Evolutionary conservation across 2,888 invertebrate genomes (phyloP), one percentile per base, ranked within the genome.

Genomic region (Nephrotoma appendiculata): DNA sequence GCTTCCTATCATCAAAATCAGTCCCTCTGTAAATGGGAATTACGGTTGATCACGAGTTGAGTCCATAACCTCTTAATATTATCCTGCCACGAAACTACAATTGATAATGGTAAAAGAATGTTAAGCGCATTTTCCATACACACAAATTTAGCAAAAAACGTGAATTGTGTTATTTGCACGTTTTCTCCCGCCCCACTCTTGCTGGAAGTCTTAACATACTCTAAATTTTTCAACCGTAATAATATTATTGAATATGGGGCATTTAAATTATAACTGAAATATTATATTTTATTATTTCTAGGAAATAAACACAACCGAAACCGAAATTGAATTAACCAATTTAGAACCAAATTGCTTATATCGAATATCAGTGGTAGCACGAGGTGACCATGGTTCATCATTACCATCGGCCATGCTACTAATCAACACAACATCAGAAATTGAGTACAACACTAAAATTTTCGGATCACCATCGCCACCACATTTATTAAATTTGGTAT

Each of bases 401-500:
- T 91, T 97, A 87, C 97, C 97, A 0, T 96, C 96, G 5, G 95
- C 96, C 86, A 94, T 96, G 91, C 92, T 97, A 86, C 93, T 96
- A 88, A 94, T 97, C 89, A 96, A 96, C 89, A 93, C 95, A 86
- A 31, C 31, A 19, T 94, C 94, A 41, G 93, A 93, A 89, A 89
- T 91, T 5, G 88, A 91, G 90, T 90, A 87, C 88, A 90, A 86
- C 89, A 89, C 88, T 90, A 93, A 93, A 88, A 91, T 95, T 19
- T 91, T 93, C 57, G 96, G 95, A 0, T 95, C 96, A 3, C 95
- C 96, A 6, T 96, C 96, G 0, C 96, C 96, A 0, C 97, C 97
- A 0, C 96, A 96, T 91, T 95, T 96, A 0, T 91, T 97, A 85
- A 94, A 95, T 0, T 95, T 97, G 43, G 94, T 96, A 0, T 94